Conservation (phyloP, 2,797 vertebrate genomes). For the Hydrocynus forskahlii region DNA sequence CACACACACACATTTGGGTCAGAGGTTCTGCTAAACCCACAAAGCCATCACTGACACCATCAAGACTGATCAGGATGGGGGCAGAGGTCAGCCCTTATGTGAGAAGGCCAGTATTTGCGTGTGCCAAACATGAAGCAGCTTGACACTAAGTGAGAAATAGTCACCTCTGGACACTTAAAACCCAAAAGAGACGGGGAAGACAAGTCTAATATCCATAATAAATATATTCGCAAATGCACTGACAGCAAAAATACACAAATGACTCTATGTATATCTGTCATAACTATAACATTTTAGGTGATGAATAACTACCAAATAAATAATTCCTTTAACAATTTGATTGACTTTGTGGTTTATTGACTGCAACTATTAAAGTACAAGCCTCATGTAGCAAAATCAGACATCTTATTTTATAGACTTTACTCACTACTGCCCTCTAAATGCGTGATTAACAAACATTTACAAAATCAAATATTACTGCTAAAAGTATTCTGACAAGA, state of each 20-base stretch:
- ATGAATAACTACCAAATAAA: too few relatives aligned
- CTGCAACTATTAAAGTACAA: too few relatives aligned
- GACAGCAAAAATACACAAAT: background rate
- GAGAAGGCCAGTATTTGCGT: slow-evolving; percentile 4
- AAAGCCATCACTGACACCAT: slow-evolving; percentile 32
- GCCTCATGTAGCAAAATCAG: too few relatives aligned
- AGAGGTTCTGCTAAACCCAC: slow-evolving; percentile 45
- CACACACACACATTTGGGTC: slow-evolving; percentile 24
- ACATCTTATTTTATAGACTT: too few relatives aligned
- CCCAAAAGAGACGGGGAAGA: background rate
- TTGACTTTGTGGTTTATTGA: too few relatives aligned
- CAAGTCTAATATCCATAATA: background rate
- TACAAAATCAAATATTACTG: too few relatives aligned
- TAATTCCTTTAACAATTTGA: too few relatives aligned
- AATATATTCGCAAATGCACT: background rate
- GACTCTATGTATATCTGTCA: background rate
- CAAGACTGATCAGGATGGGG: slow-evolving; percentile 66
- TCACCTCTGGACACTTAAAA: background rate
- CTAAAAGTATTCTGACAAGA: too few relatives aligned
- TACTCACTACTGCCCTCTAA: too few relatives aligned
- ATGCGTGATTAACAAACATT: too few relatives aligned
- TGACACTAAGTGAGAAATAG: slow-evolving; percentile 1
- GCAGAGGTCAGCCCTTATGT: slow-evolving; percentile 41
- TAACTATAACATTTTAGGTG: too few relatives aligned
- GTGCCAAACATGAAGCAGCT: slow-evolving; percentile 11